phyloP scores from a whole-genome alignment of 2,797 vertebrate genomes.

The Dermochelys coriacea region DNA sequence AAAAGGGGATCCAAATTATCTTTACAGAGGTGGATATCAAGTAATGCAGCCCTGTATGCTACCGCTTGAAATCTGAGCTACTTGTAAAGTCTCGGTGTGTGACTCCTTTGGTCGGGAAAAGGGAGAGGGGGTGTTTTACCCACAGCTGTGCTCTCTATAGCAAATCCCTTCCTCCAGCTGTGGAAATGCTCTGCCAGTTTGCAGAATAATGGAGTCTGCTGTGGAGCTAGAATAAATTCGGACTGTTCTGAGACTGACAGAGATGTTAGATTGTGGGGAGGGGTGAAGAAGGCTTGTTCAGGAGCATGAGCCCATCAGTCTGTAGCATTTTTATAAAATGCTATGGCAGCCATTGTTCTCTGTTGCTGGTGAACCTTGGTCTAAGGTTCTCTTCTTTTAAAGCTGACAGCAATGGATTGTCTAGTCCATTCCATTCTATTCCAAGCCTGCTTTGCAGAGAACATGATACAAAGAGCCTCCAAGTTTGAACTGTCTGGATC shows the following conservation, averaged over 20 bases:
- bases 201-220: neutral
- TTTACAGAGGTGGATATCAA: too few relatives aligned
- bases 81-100: too few relatives aligned
- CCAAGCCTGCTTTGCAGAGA: conserved; percentile 45
- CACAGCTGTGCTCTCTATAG: too few relatives aligned
- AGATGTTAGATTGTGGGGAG: accelerated
- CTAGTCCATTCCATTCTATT: conserved; percentile 45
- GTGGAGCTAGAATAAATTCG: neutral
- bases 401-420: neutral
- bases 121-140: too few relatives aligned
- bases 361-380: neutral
- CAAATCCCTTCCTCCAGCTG: too few relatives aligned
- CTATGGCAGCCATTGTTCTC: accelerated
- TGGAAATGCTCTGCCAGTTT: neutral
- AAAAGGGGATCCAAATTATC: too few relatives aligned
- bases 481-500: conserved; percentile 56
- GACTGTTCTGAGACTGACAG: accelerated
- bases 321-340: accelerated
- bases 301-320: neutral
- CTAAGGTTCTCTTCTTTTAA: neutral
- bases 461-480: conserved; percentile 54
- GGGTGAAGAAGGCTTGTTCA: neutral
- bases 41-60: too few relatives aligned
- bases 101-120: too few relatives aligned
- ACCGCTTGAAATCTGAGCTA: too few relatives aligned